Evolutionary conservation across 2,888 invertebrate genomes (phyloP).

Genomic region (Punctoribates punctum): DNA sequence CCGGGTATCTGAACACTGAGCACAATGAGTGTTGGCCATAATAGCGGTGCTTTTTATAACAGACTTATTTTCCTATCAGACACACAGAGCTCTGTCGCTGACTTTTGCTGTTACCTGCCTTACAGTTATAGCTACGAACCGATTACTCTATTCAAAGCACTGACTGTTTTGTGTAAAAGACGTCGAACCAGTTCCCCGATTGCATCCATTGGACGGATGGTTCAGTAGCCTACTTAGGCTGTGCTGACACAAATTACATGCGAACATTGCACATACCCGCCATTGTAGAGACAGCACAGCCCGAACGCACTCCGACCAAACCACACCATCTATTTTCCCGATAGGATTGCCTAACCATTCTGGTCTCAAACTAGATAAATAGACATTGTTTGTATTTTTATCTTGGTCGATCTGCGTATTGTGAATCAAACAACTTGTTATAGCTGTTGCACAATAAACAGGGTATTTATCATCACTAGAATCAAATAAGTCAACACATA

Average conservation of each 20-base stretch:
- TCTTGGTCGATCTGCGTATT: no score
- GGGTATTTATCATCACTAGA: no score
- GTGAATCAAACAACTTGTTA: no score
- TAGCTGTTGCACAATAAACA: no score
- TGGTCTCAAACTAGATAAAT: no score
- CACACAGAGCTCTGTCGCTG: neutral
- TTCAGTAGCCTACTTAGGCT: conserved; percentile 22
- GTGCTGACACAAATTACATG: conserved; percentile 22
- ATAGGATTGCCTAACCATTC: no score
- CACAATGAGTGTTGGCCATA: conserved; percentile 33
- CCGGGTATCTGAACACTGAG: conserved; percentile 37
- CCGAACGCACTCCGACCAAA: no score
- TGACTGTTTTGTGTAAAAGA: neutral
- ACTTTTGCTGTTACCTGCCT: conserved; percentile 5
- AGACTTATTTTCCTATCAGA: neutral
- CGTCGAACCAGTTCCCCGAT: neutral
- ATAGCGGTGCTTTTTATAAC: conserved; percentile 34
- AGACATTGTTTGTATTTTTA: no score
- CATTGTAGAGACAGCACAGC: neutral
- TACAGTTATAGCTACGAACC: neutral
- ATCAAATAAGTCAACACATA: no score
- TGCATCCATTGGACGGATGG: conserved; percentile 33
- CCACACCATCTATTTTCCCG: no score
- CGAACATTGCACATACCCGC: neutral
- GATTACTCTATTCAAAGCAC: neutral